A percentile compares a stretch with the other conserved stretches of the same genome.
Evolutionary conservation across 2,113 vertebrate species (phyloP).

Genomic region (Cephalopterus ornatus): DNA sequence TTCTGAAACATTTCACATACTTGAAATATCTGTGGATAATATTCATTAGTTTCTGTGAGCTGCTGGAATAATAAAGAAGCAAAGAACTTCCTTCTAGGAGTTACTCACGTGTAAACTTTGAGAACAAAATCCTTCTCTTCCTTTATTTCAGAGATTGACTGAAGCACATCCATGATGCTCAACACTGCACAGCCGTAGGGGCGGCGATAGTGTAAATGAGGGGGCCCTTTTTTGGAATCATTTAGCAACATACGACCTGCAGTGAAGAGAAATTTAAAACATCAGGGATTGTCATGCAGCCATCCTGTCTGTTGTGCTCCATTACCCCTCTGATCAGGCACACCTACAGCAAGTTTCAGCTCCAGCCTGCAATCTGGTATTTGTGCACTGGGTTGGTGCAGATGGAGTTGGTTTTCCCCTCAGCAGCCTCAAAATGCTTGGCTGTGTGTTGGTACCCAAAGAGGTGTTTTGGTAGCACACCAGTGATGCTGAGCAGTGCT

Average conservation of each 20-base stretch:
- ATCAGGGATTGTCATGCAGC: neutral
- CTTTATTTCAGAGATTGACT: conserved; percentile 90
- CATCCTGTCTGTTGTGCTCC: neutral
- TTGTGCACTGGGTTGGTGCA: neutral
- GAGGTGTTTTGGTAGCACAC: neutral
- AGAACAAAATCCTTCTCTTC: conserved; percentile 98
- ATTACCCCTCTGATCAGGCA: neutral
- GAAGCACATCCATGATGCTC: conserved; percentile 89
- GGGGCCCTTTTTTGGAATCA: conserved; percentile 92
- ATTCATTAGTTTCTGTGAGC: neutral
- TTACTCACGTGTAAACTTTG: conserved; percentile 96
- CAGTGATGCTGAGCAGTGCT: neutral
- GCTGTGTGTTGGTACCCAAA: neutral
- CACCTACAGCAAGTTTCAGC: neutral
- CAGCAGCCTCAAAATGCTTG: neutral
- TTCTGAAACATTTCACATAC: neutral
- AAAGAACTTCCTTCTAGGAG: neutral
- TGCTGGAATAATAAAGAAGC: neutral
- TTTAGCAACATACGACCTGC: conserved; percentile 92
- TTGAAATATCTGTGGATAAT: neutral
- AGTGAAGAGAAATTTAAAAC: neutral
- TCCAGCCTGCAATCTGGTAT: neutral
- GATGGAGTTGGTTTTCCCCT: neutral
- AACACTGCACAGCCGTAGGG: conserved; percentile 93
- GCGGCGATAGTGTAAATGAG: conserved; percentile 88